Evolutionary conservation across 1,140 invertebrate species (phyloP), one percentile per base, ranked within the genome.

Genomic region (Ctenoplectra terminalis): DNA sequence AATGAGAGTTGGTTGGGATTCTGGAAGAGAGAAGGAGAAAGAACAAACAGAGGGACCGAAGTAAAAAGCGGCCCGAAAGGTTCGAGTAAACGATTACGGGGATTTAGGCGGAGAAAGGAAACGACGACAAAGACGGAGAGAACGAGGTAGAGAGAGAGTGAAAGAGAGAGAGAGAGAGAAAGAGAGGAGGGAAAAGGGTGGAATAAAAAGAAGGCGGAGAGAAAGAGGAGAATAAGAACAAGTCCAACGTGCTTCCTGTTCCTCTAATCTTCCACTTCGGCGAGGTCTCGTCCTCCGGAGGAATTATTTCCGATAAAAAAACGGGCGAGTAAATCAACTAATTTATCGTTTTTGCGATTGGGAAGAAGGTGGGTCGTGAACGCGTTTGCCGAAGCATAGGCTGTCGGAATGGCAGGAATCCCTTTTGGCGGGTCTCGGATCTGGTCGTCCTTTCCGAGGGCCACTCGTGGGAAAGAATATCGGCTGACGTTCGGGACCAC

Each of bases 301-400:
- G 87, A 88, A 90, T 90, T 83, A 91, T 89, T 89, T 66, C 81
- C 85, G 89, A 91, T 91, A 88, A 90, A 91, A n/a, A 91, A 92
- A 85, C 75, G 58, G 69, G 70, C 87, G 89, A 90, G 90, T 92
- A 91, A 93, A 93, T 93, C 92, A 93, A 92, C 89, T 91, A 93
- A 92, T 93, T 93, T 92, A 92, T 93, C 86, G 91, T 93, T 93
- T 92, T 93, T 93, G 90, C 89, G 89, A 92, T 91, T 88, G 84
- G 88, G 64, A 31, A 31, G 31, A 83, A 84, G 78, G 54, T 61
- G 77, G 77, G 26, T 40, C 58, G 81, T 64, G 56, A 26, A 64
- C 78, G 73, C 75, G 52, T 77, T 82, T 48, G 81, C 48, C 76
- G 60, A 63, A 48, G 66, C 71, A 46, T 83, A 85, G 70, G 50